Evolutionary conservation across 2,797 vertebrate species (phyloP), one percentile per base, ranked within the genome.

Genomic region (Neomorphus geoffroyi): DNA sequence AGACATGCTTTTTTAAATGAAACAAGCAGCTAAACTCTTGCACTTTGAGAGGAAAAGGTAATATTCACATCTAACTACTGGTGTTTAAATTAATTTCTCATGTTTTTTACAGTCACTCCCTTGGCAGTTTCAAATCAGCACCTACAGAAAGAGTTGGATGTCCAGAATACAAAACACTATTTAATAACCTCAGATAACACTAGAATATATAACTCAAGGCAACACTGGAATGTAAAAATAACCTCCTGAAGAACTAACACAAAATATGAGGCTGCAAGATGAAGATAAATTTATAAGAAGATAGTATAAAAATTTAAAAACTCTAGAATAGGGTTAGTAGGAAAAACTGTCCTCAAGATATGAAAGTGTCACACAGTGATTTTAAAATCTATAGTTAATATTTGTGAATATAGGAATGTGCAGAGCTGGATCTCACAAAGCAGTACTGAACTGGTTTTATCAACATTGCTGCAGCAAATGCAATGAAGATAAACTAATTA

Each of bases 151-250:
- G 32, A 86, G 9, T 18, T 64, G n/a, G 45, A 61, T 58, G 32
- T 51, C 45, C 81, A 86, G 69, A 94, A 84, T 65, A 92, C 28
- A 90, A 93, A 95, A 81, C 32, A 43, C 37, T 66, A 39, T 46
- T 81, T 75, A 83, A 83, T 87, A 90, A 73, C 22, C n/a, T 18
- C 43, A 70, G 41, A 51, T 72, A 90, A 61, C 35, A 43, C 24
- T 18, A 67, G 28, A 74, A 72, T 74, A 51, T 22, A 33, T 78
- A 83, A 81, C 51, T 75, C 37, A 57, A 72, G 50, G 62, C 27
- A 91, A 71, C 61, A 54, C 33, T 33, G 45, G 57, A 82, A 82
- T 61, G 26, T 66, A 69, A 87, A 86, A 78, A 73, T 57, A 80
- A 60, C 15, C 13, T 69, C 22, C 7, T 71, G 28, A 83, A 89